Evolutionary conservation across 1,140 invertebrate genomes (phyloP), one percentile per base, ranked within the genome.

Genomic region (Zaprionus africanus): DNA sequence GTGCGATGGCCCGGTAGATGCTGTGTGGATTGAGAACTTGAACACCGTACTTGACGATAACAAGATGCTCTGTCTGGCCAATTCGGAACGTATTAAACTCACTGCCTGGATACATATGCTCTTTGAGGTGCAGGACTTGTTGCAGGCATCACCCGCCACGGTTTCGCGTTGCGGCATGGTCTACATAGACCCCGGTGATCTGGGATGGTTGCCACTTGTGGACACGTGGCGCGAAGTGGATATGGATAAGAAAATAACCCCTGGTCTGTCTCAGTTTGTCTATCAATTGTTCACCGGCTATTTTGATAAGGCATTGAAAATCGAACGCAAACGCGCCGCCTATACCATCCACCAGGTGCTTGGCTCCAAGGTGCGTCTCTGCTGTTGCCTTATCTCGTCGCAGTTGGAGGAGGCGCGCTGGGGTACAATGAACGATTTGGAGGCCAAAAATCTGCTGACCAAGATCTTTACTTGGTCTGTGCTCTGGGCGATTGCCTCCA

Each of bases 11-110:
- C 98, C 98, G 0, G 97, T 99, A 0, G 98, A 99, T 93, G 97
- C 97, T 7, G 96, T 98, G 3, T 99, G 98, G 98, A 98, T 99
- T 57, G 98, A 99, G 93, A 98, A 98, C 92, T 96, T 99, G 95
- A 98, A 99, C 92, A 98, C 97, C 0, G 96, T 97, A 3, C 93
- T 99, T 7, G 98, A 99, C 90, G 98, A 99, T 91, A 98, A 98
- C 92, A 98, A 98, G 93, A 98, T 98, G 96, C 93, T 98, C 1
- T 98, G 97, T 81, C 92, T 97, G 4, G 96, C 97, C 5, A 97
- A 97, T 93, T 97, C 96, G 2, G 98, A 99, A 92, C 95, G 97
- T 73, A 98, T 99, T 43, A 98, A 98, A 93, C 94, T 98, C 7
- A 96, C 96, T 0, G 95, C 96, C 0, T 96, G 96, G 90, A 95